Conservation (phyloP, 1,140 invertebrate species). For the Drosophila sp. region DNA sequence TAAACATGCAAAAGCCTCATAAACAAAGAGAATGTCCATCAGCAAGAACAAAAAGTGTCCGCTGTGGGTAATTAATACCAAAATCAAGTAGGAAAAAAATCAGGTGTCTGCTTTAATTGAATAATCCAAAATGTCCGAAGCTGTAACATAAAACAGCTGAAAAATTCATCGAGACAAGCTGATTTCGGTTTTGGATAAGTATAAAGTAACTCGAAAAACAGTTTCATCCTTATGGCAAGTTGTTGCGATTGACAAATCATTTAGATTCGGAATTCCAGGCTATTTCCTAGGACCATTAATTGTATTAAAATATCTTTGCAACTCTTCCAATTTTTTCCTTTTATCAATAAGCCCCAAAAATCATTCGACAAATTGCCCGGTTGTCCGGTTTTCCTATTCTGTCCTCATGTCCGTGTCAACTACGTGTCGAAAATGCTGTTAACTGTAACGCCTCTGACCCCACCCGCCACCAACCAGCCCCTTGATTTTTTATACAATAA, state of each 20-base stretch:
- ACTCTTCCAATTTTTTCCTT: not conserved
- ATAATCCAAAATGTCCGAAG: not conserved
- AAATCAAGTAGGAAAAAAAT: constrained; percentile 16
- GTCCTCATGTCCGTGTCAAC: constrained; percentile 28
- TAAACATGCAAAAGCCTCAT: constrained; percentile 63
- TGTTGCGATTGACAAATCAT: too few species aligned
- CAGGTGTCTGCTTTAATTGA: constrained; percentile 20
- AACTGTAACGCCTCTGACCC: constrained; percentile 23
- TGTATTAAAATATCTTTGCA: not conserved
- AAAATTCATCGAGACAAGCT: not conserved
- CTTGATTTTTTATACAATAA: constrained; percentile 51
- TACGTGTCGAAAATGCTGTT: constrained; percentile 59
- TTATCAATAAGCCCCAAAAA: constrained; percentile 28
- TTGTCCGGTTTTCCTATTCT: constrained; percentile 1
- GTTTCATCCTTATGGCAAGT: too few species aligned
- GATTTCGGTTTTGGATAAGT: too few species aligned
- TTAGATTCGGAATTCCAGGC: too few species aligned
- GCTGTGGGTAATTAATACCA: constrained; percentile 6
- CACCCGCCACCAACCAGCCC: constrained; percentile 10
- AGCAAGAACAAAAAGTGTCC: constrained; percentile 26
- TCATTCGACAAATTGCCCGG: constrained; percentile 37
- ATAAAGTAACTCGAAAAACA: too few species aligned
- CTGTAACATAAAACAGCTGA: not conserved
- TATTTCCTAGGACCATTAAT: not conserved
- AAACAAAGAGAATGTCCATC: constrained; percentile 46